Evolutionary conservation across 1,140 invertebrate species (phyloP).

Genomic region (Zaprionus taronus): DNA sequence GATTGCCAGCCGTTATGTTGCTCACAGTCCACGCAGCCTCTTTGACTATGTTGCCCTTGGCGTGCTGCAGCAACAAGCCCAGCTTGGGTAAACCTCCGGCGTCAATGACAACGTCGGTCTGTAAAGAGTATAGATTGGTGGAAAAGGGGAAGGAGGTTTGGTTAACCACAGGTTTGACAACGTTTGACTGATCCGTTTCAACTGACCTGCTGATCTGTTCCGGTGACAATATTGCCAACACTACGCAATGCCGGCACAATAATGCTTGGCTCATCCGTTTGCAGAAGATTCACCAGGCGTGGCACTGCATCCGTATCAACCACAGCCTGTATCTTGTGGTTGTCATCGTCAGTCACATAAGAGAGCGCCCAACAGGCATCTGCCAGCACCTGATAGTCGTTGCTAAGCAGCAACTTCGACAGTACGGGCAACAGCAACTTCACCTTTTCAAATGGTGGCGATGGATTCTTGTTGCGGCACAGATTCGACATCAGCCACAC

Average conservation of each 20-base stretch:
- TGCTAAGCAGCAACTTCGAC: conserved; percentile 90
- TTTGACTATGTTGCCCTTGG: conserved; percentile 90
- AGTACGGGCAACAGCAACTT: conserved; percentile 93
- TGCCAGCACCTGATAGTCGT: conserved; percentile 91
- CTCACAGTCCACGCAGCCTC: conserved; percentile 99
- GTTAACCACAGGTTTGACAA: background rate
- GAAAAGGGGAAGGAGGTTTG: conserved; percentile 76
- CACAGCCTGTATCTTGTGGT: conserved; percentile 96
- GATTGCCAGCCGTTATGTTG: conserved; percentile 98
- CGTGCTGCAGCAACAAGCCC: conserved; percentile 89
- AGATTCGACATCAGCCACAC: conserved; percentile 97
- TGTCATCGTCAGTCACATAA: conserved; percentile 97
- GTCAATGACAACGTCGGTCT: conserved; percentile 96
- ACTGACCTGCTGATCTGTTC: conserved; percentile 89
- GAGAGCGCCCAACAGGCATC: conserved; percentile 99
- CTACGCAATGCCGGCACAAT: conserved; percentile 95
- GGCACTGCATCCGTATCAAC: conserved; percentile 90
- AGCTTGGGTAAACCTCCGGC: conserved; percentile 91
- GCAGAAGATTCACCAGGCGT: conserved; percentile 90
- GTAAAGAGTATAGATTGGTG: background rate
- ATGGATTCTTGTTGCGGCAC: conserved; percentile 95
- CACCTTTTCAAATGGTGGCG: conserved; percentile 91
- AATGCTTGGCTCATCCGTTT: conserved; percentile 89
- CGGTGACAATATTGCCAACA: conserved; percentile 95
- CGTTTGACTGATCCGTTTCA: background rate